phyloP scores from a whole-genome alignment of 1,140 invertebrate species.

The Cataglyphis hispanica region DNA sequence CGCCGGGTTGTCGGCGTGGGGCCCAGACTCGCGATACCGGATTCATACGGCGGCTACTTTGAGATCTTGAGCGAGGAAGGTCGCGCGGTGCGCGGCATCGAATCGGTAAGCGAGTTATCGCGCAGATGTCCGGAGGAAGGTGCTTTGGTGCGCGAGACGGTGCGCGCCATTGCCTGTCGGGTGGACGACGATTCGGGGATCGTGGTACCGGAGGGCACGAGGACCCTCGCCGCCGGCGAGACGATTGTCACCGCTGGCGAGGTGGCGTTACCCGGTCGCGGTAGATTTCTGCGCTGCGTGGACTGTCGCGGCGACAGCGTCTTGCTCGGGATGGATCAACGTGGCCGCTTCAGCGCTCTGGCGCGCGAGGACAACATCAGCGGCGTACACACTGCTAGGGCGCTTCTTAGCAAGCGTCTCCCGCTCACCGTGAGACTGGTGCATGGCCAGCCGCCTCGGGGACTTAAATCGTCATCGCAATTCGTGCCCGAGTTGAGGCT shows the following conservation, averaged over 20 bases:
- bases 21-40: slow-evolving; percentile 94
- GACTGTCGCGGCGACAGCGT: slow-evolving; percentile 94
- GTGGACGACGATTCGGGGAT: slow-evolving; percentile 89
- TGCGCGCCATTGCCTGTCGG: slow-evolving; percentile 92
- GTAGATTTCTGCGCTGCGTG: slow-evolving; percentile 94
- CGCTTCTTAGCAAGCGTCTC: slow-evolving; percentile 94
- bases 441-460: slow-evolving; percentile 93
- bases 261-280: slow-evolving; percentile 88
- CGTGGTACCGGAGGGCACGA: slow-evolving; percentile 90
- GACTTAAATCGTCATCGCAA: slow-evolving; percentile 92
- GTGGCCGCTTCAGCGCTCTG: slow-evolving; percentile 95
- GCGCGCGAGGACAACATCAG: slow-evolving; percentile 97
- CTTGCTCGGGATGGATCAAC: slow-evolving; percentile 93
- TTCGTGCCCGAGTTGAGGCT: slow-evolving; percentile 94
- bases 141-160: slow-evolving; percentile 94
- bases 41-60: slow-evolving; percentile 96
- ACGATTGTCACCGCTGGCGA: slow-evolving; percentile 92
- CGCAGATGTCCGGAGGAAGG: slow-evolving; percentile 91
- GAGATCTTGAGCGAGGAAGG: slow-evolving; percentile 97
- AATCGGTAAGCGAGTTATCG: slow-evolving; percentile 94
- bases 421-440: slow-evolving; percentile 96
- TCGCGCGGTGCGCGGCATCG: slow-evolving; percentile 94
- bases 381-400: slow-evolving; percentile 95
- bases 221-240: slow-evolving; percentile 90
- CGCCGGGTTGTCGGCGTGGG: slow-evolving; percentile 92